These are phyloP conservation scores for Lonchura striata DNA, from an alignment of 2,113 vertebrate genomes.

Conservation along the genomic window DNA sequence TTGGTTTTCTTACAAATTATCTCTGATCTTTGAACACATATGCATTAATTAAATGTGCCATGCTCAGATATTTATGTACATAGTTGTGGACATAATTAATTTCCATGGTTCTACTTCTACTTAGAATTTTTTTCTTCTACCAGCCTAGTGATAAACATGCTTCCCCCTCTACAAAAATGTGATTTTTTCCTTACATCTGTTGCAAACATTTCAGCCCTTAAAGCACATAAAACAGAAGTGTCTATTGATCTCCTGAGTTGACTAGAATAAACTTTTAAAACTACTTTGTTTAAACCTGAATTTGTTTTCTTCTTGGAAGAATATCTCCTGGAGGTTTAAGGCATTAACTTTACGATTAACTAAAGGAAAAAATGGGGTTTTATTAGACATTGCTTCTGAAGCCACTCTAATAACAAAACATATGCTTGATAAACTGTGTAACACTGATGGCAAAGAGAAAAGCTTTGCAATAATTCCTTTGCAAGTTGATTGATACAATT, in stretches of 20 bases:
- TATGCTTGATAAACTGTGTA: constrained; percentile 1
- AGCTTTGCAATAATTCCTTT: not conserved
- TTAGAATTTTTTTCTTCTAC: not conserved
- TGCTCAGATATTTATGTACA: not conserved
- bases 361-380: not conserved
- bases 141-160: not conserved
- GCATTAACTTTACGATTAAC: not conserved
- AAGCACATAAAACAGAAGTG: constrained; percentile 6
- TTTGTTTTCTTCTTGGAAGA: constrained; percentile 30
- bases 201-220: not conserved
- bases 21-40: constrained; percentile 25
- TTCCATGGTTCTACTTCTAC: not conserved
- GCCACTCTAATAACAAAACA: not conserved
- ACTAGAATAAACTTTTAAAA: constrained; percentile 19
- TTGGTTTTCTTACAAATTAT: constrained; percentile 21
- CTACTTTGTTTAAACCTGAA: not conserved
- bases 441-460: not conserved
- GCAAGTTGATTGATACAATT: not conserved
- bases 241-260: constrained; percentile 28
- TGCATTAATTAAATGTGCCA: not conserved
- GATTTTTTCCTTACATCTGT: not conserved
- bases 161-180: not conserved
- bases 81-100: not conserved
- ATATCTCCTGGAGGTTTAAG: not conserved
- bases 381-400: not conserved